Conservation (phyloP, 2,113 vertebrate species). For the Phaetusa simplex region DNA sequence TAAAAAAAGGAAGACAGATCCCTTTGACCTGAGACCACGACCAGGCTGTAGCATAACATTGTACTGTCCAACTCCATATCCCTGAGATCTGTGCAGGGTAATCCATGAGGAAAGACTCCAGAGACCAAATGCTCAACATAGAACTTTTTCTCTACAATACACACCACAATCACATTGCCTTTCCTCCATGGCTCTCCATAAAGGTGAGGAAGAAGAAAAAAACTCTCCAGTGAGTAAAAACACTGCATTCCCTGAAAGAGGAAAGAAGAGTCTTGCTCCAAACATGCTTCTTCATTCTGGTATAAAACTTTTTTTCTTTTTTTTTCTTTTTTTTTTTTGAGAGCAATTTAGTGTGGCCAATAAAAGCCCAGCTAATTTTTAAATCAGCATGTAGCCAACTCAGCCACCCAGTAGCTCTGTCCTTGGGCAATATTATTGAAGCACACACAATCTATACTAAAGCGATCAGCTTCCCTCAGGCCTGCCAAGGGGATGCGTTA, state of each 20-base stretch:
- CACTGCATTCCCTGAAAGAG: background rate
- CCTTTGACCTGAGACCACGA: background rate
- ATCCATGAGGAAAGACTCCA: background rate
- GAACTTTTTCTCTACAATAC: background rate
- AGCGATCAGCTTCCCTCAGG: constrained; percentile 78
- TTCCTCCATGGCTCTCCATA: background rate
- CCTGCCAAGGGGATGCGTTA: constrained; percentile 81
- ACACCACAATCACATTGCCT: background rate
- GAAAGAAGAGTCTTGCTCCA: constrained; percentile 41
- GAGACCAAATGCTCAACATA: background rate
- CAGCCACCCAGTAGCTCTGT: constrained; percentile 83
- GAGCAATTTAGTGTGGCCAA: constrained; percentile 78
- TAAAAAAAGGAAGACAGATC: background rate
- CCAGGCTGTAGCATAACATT: background rate
- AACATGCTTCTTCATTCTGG: constrained; percentile 47
- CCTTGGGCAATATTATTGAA: constrained; percentile 84
- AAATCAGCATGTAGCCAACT: constrained; percentile 84
- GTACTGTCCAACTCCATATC: background rate
- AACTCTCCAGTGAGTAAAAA: background rate
- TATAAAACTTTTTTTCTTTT: constrained; percentile 54
- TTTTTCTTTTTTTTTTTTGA: constrained; percentile 1
- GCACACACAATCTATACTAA: constrained; percentile 86
- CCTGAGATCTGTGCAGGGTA: background rate
- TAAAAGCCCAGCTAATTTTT: constrained; percentile 84
- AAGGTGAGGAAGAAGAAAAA: background rate